These are phyloP conservation scores for Scotopteryx bipunctaria DNA, from an alignment of 2,888 invertebrate species.

Conservation along the genomic window DNA sequence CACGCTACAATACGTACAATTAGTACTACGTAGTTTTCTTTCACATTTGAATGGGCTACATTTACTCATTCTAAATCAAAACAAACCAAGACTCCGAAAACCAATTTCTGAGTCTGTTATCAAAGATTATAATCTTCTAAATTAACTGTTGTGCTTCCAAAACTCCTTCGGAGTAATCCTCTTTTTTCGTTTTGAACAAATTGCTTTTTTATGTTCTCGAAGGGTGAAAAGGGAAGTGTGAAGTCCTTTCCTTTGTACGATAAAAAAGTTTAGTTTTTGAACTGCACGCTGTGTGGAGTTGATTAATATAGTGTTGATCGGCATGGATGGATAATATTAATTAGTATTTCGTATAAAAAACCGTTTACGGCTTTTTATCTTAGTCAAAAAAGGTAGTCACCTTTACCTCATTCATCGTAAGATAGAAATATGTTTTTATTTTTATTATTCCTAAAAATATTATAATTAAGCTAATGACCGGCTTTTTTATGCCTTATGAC, in stretches of 20 bases:
- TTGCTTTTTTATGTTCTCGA: constrained; percentile 49
- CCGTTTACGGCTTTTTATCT: too few relatives aligned
- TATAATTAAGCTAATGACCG: too few relatives aligned
- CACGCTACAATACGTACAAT: too few relatives aligned
- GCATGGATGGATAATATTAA: constrained; percentile 8
- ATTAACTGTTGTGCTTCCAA: constrained; percentile 45
- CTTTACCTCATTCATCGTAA: too few relatives aligned
- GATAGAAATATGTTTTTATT: too few relatives aligned
- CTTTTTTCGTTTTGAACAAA: constrained; percentile 41
- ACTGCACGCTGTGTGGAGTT: constrained; percentile 5
- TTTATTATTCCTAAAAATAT: too few relatives aligned
- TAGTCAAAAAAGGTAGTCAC: too few relatives aligned
- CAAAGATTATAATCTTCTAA: constrained; percentile 45
- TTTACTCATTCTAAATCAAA: neutral
- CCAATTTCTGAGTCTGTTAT: constrained; percentile 30
- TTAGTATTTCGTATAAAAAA: neutral
- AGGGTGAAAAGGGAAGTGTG: constrained; percentile 62
- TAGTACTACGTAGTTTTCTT: too few relatives aligned
- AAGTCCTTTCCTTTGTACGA: constrained; percentile 42
- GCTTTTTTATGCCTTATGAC: too few relatives aligned
- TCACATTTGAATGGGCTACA: too few relatives aligned
- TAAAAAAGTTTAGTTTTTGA: constrained; percentile 12
- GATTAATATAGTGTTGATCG: constrained; percentile 18
- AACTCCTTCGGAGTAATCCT: constrained; percentile 39
- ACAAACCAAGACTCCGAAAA: constrained; percentile 17